Evolutionary conservation across 2,113 vertebrate species (phyloP), one percentile per base, ranked within the genome.

Genomic region (Elachura formosa): DNA sequence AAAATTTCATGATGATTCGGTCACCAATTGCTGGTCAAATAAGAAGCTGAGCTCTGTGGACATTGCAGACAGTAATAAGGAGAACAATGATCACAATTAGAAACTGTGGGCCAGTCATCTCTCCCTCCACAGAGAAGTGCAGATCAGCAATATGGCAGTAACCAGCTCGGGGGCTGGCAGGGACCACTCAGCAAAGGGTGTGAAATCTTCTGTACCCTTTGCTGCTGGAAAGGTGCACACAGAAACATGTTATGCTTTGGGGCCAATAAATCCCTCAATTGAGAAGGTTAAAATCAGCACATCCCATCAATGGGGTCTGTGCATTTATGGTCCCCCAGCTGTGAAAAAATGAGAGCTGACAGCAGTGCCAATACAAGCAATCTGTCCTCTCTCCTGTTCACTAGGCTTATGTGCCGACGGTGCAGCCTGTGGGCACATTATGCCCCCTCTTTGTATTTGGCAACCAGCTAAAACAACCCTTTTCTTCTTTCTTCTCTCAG

Each of bases 261-360:
- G 71, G 74, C 63, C 5, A 5, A 90, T 56, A 96, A 94, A 94
- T 69, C 71, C 63, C 80, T 78, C 45, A 38, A 17, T n/a, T 71
- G 74, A 87, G 81, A 89, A 81, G 76, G 74, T 94, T 93, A 94
- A 96, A 94, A 94, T 24, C 92, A 78, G 89, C 85, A 96, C 95
- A 93, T 69, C 71, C 66, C 19, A 17, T 90, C 83, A 89, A 24
- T 23, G 43, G 67, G 49, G 41, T 74, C 73, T 75, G 84, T 72
- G 89, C 80, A 96, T 96, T 94, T 91, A 89, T 62, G 61, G 71
- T 93, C 54, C 89, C 59, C 74, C 89, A 95, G 74, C 91, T 96
- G 93, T 92, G 89, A 78, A 83, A 92, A 94, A 95, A 97, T 85
- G 80, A 90, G 92, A 96, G 67, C 93, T 97, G 95, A 97, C 96